Evolutionary conservation across 1,140 invertebrate species (phyloP).

Genomic region (Cotesia chilonis): DNA sequence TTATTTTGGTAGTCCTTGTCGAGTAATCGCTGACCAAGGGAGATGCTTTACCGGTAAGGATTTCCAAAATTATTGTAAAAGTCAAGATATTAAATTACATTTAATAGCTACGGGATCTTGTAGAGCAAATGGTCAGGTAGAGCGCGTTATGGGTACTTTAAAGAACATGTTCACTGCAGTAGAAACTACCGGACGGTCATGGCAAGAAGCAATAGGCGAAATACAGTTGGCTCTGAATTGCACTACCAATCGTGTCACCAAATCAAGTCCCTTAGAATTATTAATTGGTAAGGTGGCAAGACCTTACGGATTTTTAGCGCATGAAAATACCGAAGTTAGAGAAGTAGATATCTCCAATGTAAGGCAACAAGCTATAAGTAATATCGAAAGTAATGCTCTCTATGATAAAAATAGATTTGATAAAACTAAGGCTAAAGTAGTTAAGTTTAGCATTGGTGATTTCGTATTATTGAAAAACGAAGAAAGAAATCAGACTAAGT

Average conservation of each 20-base stretch:
- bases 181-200: constrained; percentile 38
- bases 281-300: constrained; percentile 12
- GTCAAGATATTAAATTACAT: constrained; percentile 35
- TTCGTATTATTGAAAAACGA: too few relatives aligned
- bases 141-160: constrained; percentile 49
- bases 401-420: too few relatives aligned
- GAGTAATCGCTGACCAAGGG: constrained; percentile 51
- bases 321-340: background rate
- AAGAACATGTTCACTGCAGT: constrained; percentile 49
- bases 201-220: constrained; percentile 15
- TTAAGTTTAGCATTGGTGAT: too few relatives aligned
- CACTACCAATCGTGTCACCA: constrained; percentile 21
- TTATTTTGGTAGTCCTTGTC: constrained; percentile 47
- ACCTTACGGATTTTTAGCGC: background rate
- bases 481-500: too few relatives aligned
- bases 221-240: constrained; percentile 20
- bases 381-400: too few relatives aligned
- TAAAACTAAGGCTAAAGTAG: too few relatives aligned
- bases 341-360: constrained; percentile 16
- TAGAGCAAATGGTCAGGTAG: constrained; percentile 43
- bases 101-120: constrained; percentile 32
- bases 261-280: constrained; percentile 27
- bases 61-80: constrained; percentile 48
- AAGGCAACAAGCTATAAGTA: too few relatives aligned
- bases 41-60: constrained; percentile 49